Conservation (phyloP, 2,888 invertebrate species). For the Hydrotaea diabolus region DNA sequence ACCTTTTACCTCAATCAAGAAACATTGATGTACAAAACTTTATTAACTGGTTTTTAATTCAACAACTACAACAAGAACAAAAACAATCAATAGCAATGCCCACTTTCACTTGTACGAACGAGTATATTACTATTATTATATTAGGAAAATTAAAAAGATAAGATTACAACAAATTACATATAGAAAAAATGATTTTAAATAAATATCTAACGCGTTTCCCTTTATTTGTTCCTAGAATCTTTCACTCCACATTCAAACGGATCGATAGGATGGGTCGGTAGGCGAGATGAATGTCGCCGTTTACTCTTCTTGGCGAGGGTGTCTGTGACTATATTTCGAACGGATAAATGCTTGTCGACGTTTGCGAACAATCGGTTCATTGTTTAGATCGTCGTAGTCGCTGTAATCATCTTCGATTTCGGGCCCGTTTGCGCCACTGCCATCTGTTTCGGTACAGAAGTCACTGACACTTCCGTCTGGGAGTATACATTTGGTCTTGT, state of each 20-base stretch:
- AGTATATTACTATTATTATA: constrained; percentile 44
- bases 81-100: constrained; percentile 6
- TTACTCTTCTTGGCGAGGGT: background rate
- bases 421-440: constrained; percentile 35
- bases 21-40: constrained; percentile 37
- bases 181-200: constrained; percentile 37
- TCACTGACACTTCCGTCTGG: constrained; percentile 68
- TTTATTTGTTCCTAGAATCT: background rate
- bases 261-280: too few relatives aligned
- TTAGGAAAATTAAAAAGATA: constrained; percentile 52
- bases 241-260: too few relatives aligned
- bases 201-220: background rate
- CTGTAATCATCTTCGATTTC: constrained; percentile 47
- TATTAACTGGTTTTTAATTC: constrained; percentile 17
- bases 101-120: constrained; percentile 33
- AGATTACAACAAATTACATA: constrained; percentile 30
- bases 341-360: constrained; percentile 70
- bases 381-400: constrained; percentile 35
- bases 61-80: constrained; percentile 21
- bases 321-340: constrained; percentile 72
- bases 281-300: too few relatives aligned
- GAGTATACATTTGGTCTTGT: constrained; percentile 69
- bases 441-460: constrained; percentile 61
- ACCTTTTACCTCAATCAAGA: constrained; percentile 30
- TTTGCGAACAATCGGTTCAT: constrained; percentile 53